Conservation (phyloP, 2,888 invertebrate species). For the Encarsia formosa region DNA sequence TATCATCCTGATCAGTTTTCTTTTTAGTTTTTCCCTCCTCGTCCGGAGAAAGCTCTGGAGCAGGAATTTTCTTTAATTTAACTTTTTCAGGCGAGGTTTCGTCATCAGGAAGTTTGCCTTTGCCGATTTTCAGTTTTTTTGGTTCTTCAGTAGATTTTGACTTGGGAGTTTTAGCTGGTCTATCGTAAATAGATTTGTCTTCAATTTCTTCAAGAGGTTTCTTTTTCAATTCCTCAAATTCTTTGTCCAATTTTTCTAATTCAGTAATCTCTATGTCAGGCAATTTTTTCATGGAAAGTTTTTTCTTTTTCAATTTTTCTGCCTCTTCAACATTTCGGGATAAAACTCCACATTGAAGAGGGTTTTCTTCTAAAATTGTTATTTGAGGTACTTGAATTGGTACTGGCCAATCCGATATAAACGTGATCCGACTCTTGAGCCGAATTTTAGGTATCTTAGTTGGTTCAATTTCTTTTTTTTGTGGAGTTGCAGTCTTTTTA, state of each 20-base stretch:
- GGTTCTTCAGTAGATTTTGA: conserved; percentile 40
- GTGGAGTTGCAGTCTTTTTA: conserved; percentile 57
- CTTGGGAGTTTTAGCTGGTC: conserved; percentile 42
- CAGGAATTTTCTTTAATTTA: conserved; percentile 31
- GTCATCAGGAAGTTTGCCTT: conserved; percentile 39
- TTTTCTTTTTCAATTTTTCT: conserved; percentile 59
- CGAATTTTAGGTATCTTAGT: conserved; percentile 62
- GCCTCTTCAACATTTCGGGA: conserved; percentile 72
- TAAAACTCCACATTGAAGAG: conserved; percentile 62
- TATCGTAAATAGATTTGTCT: conserved; percentile 45
- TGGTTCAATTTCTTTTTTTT: conserved; percentile 51
- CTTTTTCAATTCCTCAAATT: conserved; percentile 51
- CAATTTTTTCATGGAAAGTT: conserved; percentile 57
- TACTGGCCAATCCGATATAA: conserved; percentile 62
- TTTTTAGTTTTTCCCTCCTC: no score
- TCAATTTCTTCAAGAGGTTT: conserved; percentile 47
- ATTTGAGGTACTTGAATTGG: conserved; percentile 55
- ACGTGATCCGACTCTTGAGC: conserved; percentile 68
- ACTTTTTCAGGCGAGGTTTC: conserved; percentile 40
- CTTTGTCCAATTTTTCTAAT: conserved; percentile 58
- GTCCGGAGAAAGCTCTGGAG: conserved; percentile 31
- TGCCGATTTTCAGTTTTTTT: conserved; percentile 39
- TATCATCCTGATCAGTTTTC: no score
- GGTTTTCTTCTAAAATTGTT: conserved; percentile 54
- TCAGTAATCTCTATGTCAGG: conserved; percentile 57